A percentile compares a stretch with the other conserved stretches of the same genome.
These are phyloP conservation scores for Echeneis naucrates DNA, from an alignment of 2,797 vertebrate species.

Conservation along the genomic window DNA sequence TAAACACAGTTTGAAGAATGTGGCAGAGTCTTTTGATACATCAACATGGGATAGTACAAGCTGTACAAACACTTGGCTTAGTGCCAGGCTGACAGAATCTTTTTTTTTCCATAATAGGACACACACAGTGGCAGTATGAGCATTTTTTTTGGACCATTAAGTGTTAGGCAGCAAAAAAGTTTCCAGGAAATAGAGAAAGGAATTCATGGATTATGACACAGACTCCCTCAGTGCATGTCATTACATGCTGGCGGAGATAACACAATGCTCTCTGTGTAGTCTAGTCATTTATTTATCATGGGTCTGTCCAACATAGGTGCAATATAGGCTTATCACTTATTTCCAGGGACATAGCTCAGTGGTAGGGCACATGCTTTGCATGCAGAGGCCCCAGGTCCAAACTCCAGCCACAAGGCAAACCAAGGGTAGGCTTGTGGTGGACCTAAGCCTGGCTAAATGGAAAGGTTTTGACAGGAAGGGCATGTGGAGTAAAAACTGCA, in stretches of 20 bases:
- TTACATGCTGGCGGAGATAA: not conserved
- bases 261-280: not conserved
- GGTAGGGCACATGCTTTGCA: too few relatives aligned
- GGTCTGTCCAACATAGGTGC: not conserved
- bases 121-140: not conserved
- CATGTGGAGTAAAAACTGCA: too few relatives aligned
- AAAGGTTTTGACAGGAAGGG: too few relatives aligned
- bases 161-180: not conserved
- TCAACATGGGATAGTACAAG: not conserved
- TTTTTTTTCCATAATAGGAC: not conserved
- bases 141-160: not conserved
- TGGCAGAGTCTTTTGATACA: not conserved
- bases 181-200: not conserved
- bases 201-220: not conserved
- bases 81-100: not conserved
- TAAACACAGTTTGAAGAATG: not conserved
- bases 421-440: too few relatives aligned
- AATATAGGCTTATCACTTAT: not conserved
- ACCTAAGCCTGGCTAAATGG: too few relatives aligned
- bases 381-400: too few relatives aligned
- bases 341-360: too few relatives aligned
- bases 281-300: not conserved
- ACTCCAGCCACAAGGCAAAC: too few relatives aligned
- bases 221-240: not conserved
- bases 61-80: not conserved